phyloP scores from a whole-genome alignment of 2,888 invertebrate genomes.

The Diarsia dahlii region DNA sequence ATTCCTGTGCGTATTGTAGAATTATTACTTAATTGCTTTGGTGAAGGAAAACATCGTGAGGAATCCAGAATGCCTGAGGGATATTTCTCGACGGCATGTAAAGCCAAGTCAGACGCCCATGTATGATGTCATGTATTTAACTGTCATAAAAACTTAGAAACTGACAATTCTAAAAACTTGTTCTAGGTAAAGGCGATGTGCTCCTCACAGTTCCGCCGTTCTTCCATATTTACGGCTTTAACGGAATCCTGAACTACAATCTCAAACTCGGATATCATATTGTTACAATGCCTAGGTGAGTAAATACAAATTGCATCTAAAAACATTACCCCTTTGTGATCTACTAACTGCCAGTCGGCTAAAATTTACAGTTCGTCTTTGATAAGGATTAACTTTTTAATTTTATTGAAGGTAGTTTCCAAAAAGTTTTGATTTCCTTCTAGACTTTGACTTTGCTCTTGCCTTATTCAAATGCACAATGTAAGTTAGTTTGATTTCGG shows the following conservation, averaged over 20 bases:
- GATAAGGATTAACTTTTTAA: background rate
- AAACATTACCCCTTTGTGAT: background rate
- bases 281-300: constrained; percentile 92
- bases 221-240: constrained; percentile 95
- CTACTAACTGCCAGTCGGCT: background rate
- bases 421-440: background rate
- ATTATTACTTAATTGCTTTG: background rate
- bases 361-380: background rate
- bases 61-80: too few relatives aligned
- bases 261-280: constrained; percentile 91
- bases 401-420: background rate
- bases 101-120: too few relatives aligned
- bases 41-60: too few relatives aligned
- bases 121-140: too few relatives aligned
- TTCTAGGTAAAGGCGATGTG: constrained; percentile 88
- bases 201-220: constrained; percentile 93
- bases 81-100: too few relatives aligned
- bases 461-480: background rate
- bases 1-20: background rate
- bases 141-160: too few relatives aligned
- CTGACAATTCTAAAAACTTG: background rate
- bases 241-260: constrained; percentile 92
- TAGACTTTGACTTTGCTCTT: too few relatives aligned
- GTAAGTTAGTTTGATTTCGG: background rate
- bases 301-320: constrained; percentile 4